Evolutionary conservation across 2,888 invertebrate species (phyloP), one percentile per base, ranked within the genome.

Genomic region (Mythimna lalbum): DNA sequence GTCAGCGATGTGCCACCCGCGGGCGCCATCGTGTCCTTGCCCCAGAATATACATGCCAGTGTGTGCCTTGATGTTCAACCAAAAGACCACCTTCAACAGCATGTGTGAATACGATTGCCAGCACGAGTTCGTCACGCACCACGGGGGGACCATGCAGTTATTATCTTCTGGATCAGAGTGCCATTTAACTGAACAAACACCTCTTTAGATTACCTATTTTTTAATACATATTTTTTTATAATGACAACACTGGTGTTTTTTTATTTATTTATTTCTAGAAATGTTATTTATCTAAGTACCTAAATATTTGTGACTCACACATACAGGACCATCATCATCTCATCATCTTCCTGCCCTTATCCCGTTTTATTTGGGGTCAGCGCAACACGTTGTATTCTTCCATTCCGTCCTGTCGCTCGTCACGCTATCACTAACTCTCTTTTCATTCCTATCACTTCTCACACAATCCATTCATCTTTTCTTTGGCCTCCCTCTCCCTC

Each of bases 101-200:
- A 59, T 59, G 5, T 96, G 96, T 86, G 93, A 94, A 74, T 94
- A 92, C 72, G 43, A 91, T 0, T 96, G 96, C 83, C 78, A 87
- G 3, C 82, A 84, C 1, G 76, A 86, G 0, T 83, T 67, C 65
- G 65, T 75, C n/a, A 50, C 6, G 2, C 23, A 47, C 17, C 49
- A 67, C 27, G 85, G 85, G 36, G 75, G 73, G n/a, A 31, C 36
- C n/a, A 68, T 63, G 36, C 12, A 56, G 27, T 12, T 83, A 50
- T 23, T 85, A 17, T 61, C 6, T 9, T 39, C 31, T 3, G 85
- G 73, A 50, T 64, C 55, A 3, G 52, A 33, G 27, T 84, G 84
- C 56, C 0, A 27, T 27, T 27, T 4, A 27, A 27, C 27, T 27
- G 27, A 27, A 27, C 27, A 27, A 27, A 57, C 19, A 73, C 71